These are phyloP conservation scores for Microplitis demolitor DNA, from an alignment of 1,140 invertebrate species.

Conservation along the genomic window DNA sequence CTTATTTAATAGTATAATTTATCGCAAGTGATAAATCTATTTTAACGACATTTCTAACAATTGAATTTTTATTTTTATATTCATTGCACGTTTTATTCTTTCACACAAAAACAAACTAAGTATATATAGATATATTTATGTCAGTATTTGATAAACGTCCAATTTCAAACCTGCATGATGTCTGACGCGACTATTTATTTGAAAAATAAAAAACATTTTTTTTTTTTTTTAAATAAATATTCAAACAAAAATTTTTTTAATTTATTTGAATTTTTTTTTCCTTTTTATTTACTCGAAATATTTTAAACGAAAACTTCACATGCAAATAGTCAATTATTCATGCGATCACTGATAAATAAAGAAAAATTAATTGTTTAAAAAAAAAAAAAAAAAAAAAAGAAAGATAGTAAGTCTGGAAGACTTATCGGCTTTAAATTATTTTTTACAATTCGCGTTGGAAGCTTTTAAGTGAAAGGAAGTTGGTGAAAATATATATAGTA, in stretches of 20 bases:
- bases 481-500: conserved; percentile 18
- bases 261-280: too few species aligned
- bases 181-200: too few species aligned
- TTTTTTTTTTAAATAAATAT: too few species aligned
- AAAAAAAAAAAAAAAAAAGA: conserved; percentile 4
- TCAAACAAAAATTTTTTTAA: not conserved
- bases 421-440: conserved; percentile 18
- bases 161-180: not conserved
- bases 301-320: too few species aligned
- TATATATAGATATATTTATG: not conserved
- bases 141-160: not conserved
- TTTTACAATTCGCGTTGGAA: not conserved
- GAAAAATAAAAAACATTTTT: too few species aligned
- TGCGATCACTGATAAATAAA: too few species aligned
- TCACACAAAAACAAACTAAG: not conserved
- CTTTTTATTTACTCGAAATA: not conserved
- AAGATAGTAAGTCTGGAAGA: not conserved
- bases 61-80: conserved; percentile 3
- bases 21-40: not conserved
- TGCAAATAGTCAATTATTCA: too few species aligned
- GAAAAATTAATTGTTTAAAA: too few species aligned
- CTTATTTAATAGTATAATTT: not conserved
- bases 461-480: conserved; percentile 30
- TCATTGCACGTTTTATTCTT: not conserved
- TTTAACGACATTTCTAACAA: not conserved